Evolutionary conservation across 2,113 vertebrate species (phyloP), one percentile per base, ranked within the genome.

Genomic region (Microcebus griseorufus): DNA sequence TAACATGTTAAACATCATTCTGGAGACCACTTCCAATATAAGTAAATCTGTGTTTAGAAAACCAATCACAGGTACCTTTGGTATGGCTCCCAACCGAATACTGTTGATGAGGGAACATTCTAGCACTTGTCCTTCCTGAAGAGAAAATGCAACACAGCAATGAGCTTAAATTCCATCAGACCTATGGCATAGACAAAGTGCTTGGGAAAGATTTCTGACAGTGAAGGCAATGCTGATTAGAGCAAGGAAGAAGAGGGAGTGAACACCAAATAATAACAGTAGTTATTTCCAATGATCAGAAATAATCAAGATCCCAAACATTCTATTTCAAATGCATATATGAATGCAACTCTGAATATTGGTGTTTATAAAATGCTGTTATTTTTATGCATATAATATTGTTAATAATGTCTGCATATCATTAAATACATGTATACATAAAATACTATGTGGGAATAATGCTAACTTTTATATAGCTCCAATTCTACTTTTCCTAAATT

Each of bases 41-140:
- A 92, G 53, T 23, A 95, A 69, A 6, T n/a, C 53, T 81, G 55
- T 87, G 69, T 92, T 96, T 78, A 95, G 93, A 96, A 87, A 13
- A 88, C 6, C 53, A 84, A 92, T 51, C 13, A 3, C 0, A 67
- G 51, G 51, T 99, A 99, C 99, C 99, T 99, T 99, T 88, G 99
- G 99, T 86, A 99, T 98, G 64, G 99, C 98, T 97, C 99, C 99
- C 84, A 98, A 98, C 2, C 99, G 99, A 94, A 99, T 99, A 85
- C 99, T 99, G 99, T 99, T 99, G 99, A 99, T 99, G 95, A 99
- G 99, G 76, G 99, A 99, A 93, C 99, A 99, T 98, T 99, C 99
- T 53, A 99, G 99, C 53, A 99, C 99, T 97, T 99, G 99, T 90
- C 99, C 99, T 98, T 99, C 99, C 99, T 99, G 98, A 96, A 98